Percentiles rank a stretch among this genome's conserved stretches.
Conservation (phyloP, 2,113 vertebrate species). For the Sinocyclocheilus anshuiensis region DNA sequence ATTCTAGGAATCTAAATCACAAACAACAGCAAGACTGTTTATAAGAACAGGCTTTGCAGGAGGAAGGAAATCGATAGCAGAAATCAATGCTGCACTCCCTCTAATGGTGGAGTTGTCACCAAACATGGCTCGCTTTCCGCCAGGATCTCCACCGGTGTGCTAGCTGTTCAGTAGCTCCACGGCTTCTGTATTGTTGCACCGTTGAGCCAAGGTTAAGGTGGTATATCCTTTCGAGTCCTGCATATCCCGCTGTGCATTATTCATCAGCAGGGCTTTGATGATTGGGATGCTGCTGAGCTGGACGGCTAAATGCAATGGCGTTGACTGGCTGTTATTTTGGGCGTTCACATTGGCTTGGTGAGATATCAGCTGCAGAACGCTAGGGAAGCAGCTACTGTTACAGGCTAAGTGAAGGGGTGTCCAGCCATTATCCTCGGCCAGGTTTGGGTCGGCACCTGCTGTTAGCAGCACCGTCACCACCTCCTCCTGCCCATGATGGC, state of each 20-base stretch:
- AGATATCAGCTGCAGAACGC: constrained; percentile 77
- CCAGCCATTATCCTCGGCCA: constrained; percentile 76
- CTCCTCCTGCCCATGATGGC: constrained; percentile 67
- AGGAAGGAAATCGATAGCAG: constrained; percentile 42
- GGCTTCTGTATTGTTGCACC: constrained; percentile 69
- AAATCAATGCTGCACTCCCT: constrained; percentile 43
- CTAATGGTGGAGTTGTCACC: constrained; percentile 33
- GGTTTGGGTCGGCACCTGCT: constrained; percentile 74
- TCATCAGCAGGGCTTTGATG: constrained; percentile 78
- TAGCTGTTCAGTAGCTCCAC: constrained; percentile 68
- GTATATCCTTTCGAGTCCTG: constrained; percentile 73
- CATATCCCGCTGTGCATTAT: constrained; percentile 67
- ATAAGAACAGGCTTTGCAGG: constrained; percentile 30
- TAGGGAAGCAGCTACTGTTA: constrained; percentile 71
- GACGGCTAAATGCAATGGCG: constrained; percentile 80
- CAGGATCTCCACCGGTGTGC: constrained; percentile 12
- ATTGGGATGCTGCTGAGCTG: constrained; percentile 76
- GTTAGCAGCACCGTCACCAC: constrained; percentile 74
- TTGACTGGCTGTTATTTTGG: constrained; percentile 73
- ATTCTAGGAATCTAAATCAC: constrained; percentile 37
- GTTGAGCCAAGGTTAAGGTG: constrained; percentile 75
- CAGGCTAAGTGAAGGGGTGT: constrained; percentile 82
- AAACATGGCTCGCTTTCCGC: constrained; percentile 5
- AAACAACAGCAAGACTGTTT: constrained; percentile 30
- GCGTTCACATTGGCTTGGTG: constrained; percentile 75